Evolutionary conservation across 2,888 invertebrate species (phyloP).

Genomic region (Thera obeliscata): DNA sequence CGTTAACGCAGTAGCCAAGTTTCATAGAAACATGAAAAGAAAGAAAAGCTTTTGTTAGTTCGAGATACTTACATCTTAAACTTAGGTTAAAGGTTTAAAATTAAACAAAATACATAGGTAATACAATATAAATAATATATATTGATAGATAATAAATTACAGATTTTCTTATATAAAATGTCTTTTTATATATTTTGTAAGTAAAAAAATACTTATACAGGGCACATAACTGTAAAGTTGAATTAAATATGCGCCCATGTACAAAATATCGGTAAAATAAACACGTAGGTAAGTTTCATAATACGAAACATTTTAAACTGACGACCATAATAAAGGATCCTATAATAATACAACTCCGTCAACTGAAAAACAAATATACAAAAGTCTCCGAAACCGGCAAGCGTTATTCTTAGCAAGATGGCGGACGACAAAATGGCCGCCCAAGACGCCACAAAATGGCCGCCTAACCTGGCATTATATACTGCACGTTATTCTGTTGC

Average conservation of each 20-base stretch:
- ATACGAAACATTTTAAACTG: slow-evolving; percentile 6
- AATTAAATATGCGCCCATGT: neutral
- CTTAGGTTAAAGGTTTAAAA: slow-evolving; percentile 22
- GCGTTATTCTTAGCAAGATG: slow-evolving; percentile 64
- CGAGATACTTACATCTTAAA: slow-evolving; percentile 59
- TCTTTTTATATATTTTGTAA: too few relatives aligned
- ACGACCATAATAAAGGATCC: slow-evolving; percentile 10
- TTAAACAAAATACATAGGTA: neutral
- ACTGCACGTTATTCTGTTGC: slow-evolving; percentile 91
- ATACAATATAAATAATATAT: slow-evolving; percentile 17
- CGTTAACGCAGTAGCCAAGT: slow-evolving; percentile 77
- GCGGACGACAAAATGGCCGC: slow-evolving; percentile 59
- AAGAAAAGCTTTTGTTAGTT: slow-evolving; percentile 84
- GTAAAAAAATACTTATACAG: too few relatives aligned
- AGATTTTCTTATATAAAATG: too few relatives aligned
- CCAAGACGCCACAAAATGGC: slow-evolving; percentile 57
- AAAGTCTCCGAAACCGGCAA: slow-evolving; percentile 68
- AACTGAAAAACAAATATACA: slow-evolving; percentile 47
- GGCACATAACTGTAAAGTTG: too few relatives aligned
- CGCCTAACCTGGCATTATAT: slow-evolving; percentile 93
- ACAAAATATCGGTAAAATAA: neutral
- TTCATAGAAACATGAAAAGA: slow-evolving; percentile 85
- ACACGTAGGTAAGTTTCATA: neutral
- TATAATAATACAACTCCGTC: slow-evolving; percentile 36
- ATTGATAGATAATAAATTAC: neutral